Base-by-base conservation (phyloP, 2,113 vertebrate species). In the Lathamus discolor region DNA sequence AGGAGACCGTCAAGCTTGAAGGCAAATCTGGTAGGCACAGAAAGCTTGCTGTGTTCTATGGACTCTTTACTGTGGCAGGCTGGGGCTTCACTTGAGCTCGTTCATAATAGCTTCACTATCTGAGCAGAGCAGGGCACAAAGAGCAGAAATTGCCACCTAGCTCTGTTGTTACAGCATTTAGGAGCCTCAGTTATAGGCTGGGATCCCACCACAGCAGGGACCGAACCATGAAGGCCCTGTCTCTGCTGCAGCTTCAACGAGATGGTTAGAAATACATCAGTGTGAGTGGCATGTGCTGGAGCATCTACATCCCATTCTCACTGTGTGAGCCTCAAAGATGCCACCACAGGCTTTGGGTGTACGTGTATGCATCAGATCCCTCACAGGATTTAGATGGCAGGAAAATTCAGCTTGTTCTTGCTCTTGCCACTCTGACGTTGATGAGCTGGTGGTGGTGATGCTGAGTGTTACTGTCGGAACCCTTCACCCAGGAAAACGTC, bases 11-110 rank as follows among this genome's bases (percentile, higher is more conserved):
- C 41, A 48, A 57, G 7, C 67, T 97, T 28, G 91, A 96, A 73
- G 96, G 92, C 59, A 23, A 57, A 55, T 88, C 95, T 86, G 97
- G 97, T 97, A 94, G 51, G 95, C 63, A 48, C 3, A 12, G 54
- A 49, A 83, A 69, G 35, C 46, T 64, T n/a, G n/a, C 55, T 59
- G 41, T 63, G 49, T 88, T 74, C 41, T 52, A 2, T 39, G 41
- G 66, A 11, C 18, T 52, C 27, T 64, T 83, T 23, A 11, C 49
- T 39, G n/a, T 28, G 46, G 16, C 51, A 39, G 7, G 18, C 29
- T 41, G 62, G 70, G 27, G 9, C 51, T 76, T 77, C 52, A 24
- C 64, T 59, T 1, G 1, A 91, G 51, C 28, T 43, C 13, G 8
- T 28, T 64, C n/a, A 1, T 24, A 52, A 49, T 7, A 51, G 39